A percentile compares a stretch with the other conserved stretches of the same genome.
Evolutionary conservation across 1,140 invertebrate species (phyloP).

Genomic region (Pseudomyrmex flavicornis): DNA sequence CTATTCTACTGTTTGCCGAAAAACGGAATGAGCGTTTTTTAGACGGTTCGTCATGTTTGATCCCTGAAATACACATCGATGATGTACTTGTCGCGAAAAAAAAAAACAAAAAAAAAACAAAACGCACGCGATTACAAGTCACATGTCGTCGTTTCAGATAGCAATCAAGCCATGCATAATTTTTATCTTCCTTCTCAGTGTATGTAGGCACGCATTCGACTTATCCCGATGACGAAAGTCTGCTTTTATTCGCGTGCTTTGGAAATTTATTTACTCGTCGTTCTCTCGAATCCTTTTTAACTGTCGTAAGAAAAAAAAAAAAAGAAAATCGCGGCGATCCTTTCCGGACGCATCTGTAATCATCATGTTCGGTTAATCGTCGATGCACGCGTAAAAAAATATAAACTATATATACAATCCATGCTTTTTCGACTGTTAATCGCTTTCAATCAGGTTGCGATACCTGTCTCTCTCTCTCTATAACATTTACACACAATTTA

Average conservation of each 20-base stretch:
- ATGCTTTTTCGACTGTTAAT: conserved; percentile 26
- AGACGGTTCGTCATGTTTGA: conserved; percentile 22
- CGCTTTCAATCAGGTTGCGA: conserved; percentile 30
- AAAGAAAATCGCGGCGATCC: conserved; percentile 25
- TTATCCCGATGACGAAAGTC: conserved; percentile 27
- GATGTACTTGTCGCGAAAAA: neutral
- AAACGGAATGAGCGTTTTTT: conserved; percentile 33
- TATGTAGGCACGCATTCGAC: neutral
- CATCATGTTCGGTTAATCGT: conserved; percentile 32
- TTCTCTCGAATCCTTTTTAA: conserved; percentile 13
- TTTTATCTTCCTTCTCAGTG: conserved; percentile 31
- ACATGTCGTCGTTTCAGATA: neutral
- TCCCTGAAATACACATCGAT: neutral
- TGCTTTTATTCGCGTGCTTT: neutral
- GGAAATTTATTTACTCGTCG: neutral
- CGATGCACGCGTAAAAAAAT: neutral
- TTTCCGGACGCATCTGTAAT: neutral
- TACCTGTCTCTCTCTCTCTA: conserved; percentile 16
- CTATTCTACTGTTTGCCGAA: conserved; percentile 63
- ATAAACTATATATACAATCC: neutral
- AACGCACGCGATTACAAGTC: neutral
- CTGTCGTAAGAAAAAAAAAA: neutral
- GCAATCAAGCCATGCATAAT: conserved; percentile 16
- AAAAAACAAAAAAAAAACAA: neutral
- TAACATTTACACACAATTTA: neutral